These are phyloP conservation scores for Drosophila ficusphila DNA, from an alignment of 1,140 invertebrate genomes.

Conservation along the genomic window DNA sequence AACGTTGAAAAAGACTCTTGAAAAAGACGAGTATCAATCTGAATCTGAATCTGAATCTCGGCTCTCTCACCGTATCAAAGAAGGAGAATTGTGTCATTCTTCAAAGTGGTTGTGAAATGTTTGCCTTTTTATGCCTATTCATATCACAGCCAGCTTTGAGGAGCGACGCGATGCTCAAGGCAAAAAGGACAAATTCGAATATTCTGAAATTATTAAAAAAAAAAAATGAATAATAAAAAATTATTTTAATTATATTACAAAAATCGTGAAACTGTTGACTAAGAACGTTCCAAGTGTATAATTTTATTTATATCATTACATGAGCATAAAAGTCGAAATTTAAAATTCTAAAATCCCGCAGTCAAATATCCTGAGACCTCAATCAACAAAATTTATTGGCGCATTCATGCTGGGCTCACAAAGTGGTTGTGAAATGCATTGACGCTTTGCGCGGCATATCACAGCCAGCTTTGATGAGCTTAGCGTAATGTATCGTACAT, in stretches of 20 bases:
- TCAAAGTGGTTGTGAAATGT: conserved; percentile 93
- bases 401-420: conserved; percentile 85
- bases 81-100: conserved; percentile 81
- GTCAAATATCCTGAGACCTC: conserved; percentile 23
- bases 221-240: not conserved
- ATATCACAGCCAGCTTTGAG: conserved; percentile 96
- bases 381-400: conserved; percentile 45
- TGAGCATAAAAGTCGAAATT: conserved; percentile 53
- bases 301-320: conserved; percentile 36
- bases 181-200: conserved; percentile 26
- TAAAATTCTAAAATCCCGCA: conserved; percentile 20
- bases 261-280: conserved; percentile 1
- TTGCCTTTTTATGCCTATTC: conserved; percentile 86
- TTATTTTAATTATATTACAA: not conserved
- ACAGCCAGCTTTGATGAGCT: conserved; percentile 97
- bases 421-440: conserved; percentile 92
- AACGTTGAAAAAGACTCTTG: conserved; percentile 27
- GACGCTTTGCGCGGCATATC: conserved; percentile 88
- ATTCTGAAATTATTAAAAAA: conserved; percentile 5
- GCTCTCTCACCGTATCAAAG: conserved; percentile 1
- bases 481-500: conserved; percentile 77
- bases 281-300: conserved; percentile 7
- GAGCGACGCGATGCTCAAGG: conserved; percentile 86
- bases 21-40: conserved; percentile 12
- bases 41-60: conserved; percentile 12